A percentile compares a stretch with the other conserved stretches of the same genome.
Conservation (phyloP, 2,797 vertebrate species). For the Gadopsis bispinosus region DNA sequence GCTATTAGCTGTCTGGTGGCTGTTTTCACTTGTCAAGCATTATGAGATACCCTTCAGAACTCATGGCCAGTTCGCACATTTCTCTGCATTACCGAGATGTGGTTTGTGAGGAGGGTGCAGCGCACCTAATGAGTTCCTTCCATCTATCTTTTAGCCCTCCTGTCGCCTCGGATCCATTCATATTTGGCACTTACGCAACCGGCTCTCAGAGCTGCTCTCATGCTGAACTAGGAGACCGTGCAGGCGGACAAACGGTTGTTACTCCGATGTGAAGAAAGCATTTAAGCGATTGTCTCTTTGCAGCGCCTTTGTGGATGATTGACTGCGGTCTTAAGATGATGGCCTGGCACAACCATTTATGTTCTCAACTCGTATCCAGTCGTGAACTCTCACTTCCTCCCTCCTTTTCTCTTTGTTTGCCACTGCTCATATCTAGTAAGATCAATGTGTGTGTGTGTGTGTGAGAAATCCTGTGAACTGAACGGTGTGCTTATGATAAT, state of each 20-base stretch:
- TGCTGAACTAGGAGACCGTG: constrained; percentile 50
- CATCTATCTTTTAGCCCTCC: constrained; percentile 73
- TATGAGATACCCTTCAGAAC: constrained; percentile 71
- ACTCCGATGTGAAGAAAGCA: constrained; percentile 70
- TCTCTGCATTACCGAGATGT: constrained; percentile 50
- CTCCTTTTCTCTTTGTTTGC: constrained; percentile 32
- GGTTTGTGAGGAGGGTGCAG: constrained; percentile 52
- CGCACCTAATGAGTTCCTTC: constrained; percentile 75
- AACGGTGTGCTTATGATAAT: constrained; percentile 14
- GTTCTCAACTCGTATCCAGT: constrained; percentile 41
- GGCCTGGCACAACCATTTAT: constrained; percentile 74
- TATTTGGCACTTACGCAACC: constrained; percentile 65
- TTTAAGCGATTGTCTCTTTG: constrained; percentile 76
- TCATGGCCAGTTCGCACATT: constrained; percentile 73
- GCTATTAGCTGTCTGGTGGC: constrained; percentile 75
- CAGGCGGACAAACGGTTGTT: constrained; percentile 65
- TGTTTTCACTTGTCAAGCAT: constrained; percentile 71
- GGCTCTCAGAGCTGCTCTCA: constrained; percentile 47
- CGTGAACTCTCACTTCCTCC: constrained; percentile 26
- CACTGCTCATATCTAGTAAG: constrained; percentile 1
- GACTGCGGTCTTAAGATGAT: constrained; percentile 69
- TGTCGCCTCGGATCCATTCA: constrained; percentile 76
- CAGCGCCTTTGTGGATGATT: constrained; percentile 63
- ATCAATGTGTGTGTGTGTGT: background rate
- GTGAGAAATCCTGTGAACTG: constrained; percentile 7